Evolutionary conservation across 2,113 vertebrate genomes (phyloP).

Genomic region (Pterocles gutturalis): DNA sequence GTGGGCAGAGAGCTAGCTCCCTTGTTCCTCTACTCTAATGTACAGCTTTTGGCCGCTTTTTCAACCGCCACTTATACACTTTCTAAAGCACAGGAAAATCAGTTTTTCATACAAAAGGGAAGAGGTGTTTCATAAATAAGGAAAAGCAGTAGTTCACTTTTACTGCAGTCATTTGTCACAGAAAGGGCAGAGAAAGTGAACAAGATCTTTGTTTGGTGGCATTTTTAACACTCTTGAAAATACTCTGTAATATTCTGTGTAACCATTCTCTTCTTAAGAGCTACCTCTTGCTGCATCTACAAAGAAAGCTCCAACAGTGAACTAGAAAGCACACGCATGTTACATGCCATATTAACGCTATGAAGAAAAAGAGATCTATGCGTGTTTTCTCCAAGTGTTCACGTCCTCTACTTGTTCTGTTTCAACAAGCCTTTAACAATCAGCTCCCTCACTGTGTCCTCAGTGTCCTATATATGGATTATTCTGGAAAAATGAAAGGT

Average conservation of each 20-base stretch:
- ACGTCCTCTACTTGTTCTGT: background rate
- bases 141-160: conserved; percentile 44
- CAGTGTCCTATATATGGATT: background rate
- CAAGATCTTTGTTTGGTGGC: conserved; percentile 25
- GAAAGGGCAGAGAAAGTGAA: conserved; percentile 26
- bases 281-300: background rate
- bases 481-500: background rate
- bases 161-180: conserved; percentile 56
- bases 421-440: background rate
- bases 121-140: conserved; percentile 51
- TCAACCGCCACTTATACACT: background rate
- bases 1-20: no score
- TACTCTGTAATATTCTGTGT: background rate
- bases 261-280: conserved; percentile 1
- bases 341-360: background rate
- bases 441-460: background rate
- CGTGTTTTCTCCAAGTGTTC: background rate
- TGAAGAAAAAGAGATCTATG: background rate
- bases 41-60: background rate
- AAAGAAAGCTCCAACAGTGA: background rate
- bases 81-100: conserved; percentile 36
- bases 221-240: conserved; percentile 29
- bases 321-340: background rate
- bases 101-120: conserved; percentile 42
- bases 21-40: conserved; percentile 31